Percentiles rank a stretch among this genome's conserved stretches.
These are phyloP conservation scores for Solea solea DNA, from an alignment of 2,113 vertebrate genomes.

Conservation along the genomic window DNA sequence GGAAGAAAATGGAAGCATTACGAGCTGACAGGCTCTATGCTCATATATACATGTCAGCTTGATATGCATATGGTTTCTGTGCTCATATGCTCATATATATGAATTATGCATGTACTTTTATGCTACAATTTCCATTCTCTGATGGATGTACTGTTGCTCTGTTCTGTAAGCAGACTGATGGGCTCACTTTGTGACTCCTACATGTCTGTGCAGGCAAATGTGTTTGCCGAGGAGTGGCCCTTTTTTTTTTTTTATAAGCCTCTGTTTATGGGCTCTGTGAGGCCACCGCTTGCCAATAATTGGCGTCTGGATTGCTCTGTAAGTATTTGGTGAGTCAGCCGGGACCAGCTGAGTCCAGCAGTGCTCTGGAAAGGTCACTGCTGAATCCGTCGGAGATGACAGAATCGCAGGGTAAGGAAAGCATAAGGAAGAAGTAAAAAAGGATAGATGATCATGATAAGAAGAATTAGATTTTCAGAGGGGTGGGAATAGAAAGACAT, in stretches of 20 bases:
- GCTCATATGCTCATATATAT: slow-evolving; percentile 46
- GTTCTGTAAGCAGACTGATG: slow-evolving; percentile 51
- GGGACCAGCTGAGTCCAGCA: slow-evolving; percentile 39
- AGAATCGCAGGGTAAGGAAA: slow-evolving; percentile 26
- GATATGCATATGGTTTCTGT: slow-evolving; percentile 44
- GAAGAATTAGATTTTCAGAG: slow-evolving; percentile 3
- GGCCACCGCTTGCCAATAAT: slow-evolving; percentile 67
- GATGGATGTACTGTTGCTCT: slow-evolving; percentile 48
- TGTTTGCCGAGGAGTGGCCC: slow-evolving; percentile 55
- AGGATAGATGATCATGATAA: background rate
- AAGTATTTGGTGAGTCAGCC: slow-evolving; percentile 56
- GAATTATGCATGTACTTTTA: slow-evolving; percentile 67
- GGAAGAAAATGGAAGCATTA: slow-evolving; percentile 40
- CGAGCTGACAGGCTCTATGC: slow-evolving; percentile 14
- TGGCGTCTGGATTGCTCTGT: slow-evolving; percentile 63
- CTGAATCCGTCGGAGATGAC: slow-evolving; percentile 27
- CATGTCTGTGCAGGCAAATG: slow-evolving; percentile 53
- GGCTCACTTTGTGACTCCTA: slow-evolving; percentile 47
- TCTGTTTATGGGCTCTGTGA: slow-evolving; percentile 72
- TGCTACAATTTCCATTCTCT: slow-evolving; percentile 46
- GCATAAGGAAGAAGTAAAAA: slow-evolving; percentile 3
- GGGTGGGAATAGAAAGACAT: background rate
- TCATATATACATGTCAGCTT: slow-evolving; percentile 8
- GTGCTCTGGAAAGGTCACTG: slow-evolving; percentile 60
- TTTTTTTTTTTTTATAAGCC: slow-evolving; percentile 56